Percentiles rank a stretch among this genome's conserved stretches.
These are phyloP conservation scores for Hemicordylus capensis DNA, from an alignment of 2,113 vertebrate genomes.

Conservation along the genomic window DNA sequence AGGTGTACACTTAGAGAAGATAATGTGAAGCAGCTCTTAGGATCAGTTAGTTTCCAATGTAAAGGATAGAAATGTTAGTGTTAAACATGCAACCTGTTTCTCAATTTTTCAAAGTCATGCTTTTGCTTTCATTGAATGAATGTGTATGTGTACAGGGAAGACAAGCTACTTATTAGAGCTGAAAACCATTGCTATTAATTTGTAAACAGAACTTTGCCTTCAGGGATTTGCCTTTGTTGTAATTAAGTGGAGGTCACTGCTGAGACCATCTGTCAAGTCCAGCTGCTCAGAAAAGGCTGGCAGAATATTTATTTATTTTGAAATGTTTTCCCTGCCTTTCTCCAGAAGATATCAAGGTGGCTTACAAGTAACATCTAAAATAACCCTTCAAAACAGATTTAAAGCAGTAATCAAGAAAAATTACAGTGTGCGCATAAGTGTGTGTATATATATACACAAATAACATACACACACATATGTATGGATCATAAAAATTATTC, in stretches of 20 bases:
- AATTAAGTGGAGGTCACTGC: neutral
- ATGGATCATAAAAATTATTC: too few species aligned
- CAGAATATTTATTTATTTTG: neutral
- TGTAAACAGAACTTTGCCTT: neutral
- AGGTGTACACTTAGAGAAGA: too few species aligned
- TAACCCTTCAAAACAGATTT: too few species aligned
- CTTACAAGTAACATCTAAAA: too few species aligned
- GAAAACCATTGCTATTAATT: conserved; percentile 1
- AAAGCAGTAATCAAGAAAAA: too few species aligned
- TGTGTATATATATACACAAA: too few species aligned
- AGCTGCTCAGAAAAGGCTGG: neutral
- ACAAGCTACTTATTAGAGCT: neutral
- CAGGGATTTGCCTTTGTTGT: neutral
- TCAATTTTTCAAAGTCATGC: neutral
- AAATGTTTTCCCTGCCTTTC: too few species aligned
- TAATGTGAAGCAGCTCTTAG: too few species aligned
- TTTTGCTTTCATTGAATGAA: neutral
- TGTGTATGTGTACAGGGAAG: neutral
- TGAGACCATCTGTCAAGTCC: neutral
- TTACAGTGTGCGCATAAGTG: too few species aligned
- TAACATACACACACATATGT: too few species aligned
- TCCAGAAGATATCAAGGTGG: too few species aligned
- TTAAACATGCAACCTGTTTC: neutral
- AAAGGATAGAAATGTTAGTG: neutral
- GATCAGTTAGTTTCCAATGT: too few species aligned